Conservation (phyloP, 2,888 invertebrate species). For the Tortricodes alternella region DNA sequence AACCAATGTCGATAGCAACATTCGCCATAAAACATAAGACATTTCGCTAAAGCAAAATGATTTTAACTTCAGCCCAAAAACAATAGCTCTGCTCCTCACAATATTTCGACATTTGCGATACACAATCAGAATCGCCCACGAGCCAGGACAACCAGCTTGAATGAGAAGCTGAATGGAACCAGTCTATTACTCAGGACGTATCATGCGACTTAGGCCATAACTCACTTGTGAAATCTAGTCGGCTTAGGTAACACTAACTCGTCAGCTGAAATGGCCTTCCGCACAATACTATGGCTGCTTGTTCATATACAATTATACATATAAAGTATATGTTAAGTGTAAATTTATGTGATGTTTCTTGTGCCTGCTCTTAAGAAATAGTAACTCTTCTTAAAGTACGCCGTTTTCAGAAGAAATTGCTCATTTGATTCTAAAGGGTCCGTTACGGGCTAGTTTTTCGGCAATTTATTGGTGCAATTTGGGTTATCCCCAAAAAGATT, state of each 20-base stretch:
- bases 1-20: too few relatives aligned
- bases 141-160: slow-evolving; percentile 16
- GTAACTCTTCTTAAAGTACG: too few relatives aligned
- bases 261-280: slow-evolving; percentile 12
- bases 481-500: too few relatives aligned
- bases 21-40: too few relatives aligned
- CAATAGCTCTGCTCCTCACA: slow-evolving; percentile 40
- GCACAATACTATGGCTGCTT: slow-evolving; percentile 2
- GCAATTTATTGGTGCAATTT: too few relatives aligned
- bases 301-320: slow-evolving; percentile 7
- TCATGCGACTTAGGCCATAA: slow-evolving; percentile 62
- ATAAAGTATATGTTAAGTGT: not conserved
- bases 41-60: too few relatives aligned
- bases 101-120: not conserved
- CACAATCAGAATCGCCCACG: slow-evolving; percentile 24
- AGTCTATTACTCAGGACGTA: slow-evolving; percentile 46
- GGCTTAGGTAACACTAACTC: slow-evolving; percentile 16
- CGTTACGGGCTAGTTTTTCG: too few relatives aligned
- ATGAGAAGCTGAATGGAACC: slow-evolving; percentile 23
- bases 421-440: too few relatives aligned
- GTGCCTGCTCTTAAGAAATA: too few relatives aligned
- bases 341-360: too few relatives aligned
- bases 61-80: too few relatives aligned
- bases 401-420: too few relatives aligned
- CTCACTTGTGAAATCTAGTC: slow-evolving; percentile 61